Evolutionary conservation across 2,888 invertebrate species (phyloP).

Genomic region (Ophioninae sp.): DNA sequence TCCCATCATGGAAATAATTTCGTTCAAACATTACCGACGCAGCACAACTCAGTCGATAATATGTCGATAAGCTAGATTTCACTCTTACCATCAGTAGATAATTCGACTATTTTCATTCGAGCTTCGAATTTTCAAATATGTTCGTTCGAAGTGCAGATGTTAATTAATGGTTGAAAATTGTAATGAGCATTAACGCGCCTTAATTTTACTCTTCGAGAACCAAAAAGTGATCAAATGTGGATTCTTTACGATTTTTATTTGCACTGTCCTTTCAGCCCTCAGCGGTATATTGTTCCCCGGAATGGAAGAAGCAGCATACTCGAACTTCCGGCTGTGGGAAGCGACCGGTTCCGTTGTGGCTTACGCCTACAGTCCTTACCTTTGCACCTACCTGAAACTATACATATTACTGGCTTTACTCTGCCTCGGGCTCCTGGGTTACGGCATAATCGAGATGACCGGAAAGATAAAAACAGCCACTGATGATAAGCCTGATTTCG

Average conservation of each 20-base stretch:
- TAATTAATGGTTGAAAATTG: neutral
- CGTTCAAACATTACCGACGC: neutral
- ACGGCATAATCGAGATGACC: slow-evolving; percentile 84
- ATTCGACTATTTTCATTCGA: neutral
- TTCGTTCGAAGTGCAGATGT: neutral
- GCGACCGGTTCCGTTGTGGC: slow-evolving; percentile 94
- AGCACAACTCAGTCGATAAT: neutral
- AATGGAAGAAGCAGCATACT: slow-evolving; percentile 94
- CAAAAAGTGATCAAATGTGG: neutral
- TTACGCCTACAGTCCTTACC: slow-evolving; percentile 89
- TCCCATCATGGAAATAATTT: neutral
- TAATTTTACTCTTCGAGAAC: neutral
- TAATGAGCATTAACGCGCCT: neutral
- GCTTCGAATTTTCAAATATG: neutral
- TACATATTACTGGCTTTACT: slow-evolving; percentile 87
- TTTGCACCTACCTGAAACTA: slow-evolving; percentile 89
- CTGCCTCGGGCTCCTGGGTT: slow-evolving; percentile 88
- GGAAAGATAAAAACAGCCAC: slow-evolving; percentile 66
- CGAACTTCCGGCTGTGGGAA: slow-evolving; percentile 96
- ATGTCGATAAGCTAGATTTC: neutral
- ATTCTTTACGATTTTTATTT: neutral
- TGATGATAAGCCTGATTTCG: slow-evolving; percentile 73
- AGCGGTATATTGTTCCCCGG: slow-evolving; percentile 93
- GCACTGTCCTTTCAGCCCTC: slow-evolving; percentile 84
- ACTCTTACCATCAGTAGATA: neutral